Percentiles rank a stretch among this genome's conserved stretches.
phyloP scores from a whole-genome alignment of 2,113 vertebrate species.

The Colinus virginianus region DNA sequence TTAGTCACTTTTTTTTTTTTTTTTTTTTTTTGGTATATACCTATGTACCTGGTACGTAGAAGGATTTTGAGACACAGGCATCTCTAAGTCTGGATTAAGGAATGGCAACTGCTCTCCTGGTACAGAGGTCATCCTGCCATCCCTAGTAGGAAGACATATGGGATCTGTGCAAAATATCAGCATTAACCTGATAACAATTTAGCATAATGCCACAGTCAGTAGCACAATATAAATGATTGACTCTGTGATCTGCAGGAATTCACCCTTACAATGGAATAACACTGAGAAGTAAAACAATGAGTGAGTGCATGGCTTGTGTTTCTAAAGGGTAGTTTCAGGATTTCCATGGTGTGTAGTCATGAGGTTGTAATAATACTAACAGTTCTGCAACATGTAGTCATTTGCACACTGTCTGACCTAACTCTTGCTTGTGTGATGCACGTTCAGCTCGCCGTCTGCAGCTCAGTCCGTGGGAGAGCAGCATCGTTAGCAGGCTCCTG shows the following conservation, averaged over 20 bases:
- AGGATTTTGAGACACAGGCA: neutral
- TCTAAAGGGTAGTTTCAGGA: neutral
- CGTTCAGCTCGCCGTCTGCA: slow-evolving; percentile 89
- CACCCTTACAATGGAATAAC: neutral
- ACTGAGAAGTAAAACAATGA: neutral
- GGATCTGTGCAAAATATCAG: neutral
- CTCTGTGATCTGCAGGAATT: neutral
- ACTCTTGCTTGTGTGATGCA: slow-evolving; percentile 79
- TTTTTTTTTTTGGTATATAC: neutral
- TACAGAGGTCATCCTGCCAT: neutral
- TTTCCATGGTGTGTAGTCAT: neutral
- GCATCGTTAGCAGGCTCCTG: slow-evolving; percentile 92
- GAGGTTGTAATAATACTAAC: neutral
- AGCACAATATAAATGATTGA: neutral
- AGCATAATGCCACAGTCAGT: neutral
- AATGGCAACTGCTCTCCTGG: neutral
- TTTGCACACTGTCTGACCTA: slow-evolving; percentile 56
- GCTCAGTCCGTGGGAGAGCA: slow-evolving; percentile 94
- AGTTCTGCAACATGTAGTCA: neutral
- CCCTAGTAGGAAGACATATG: neutral
- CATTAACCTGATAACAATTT: neutral
- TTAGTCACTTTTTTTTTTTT: neutral
- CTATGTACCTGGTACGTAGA: neutral
- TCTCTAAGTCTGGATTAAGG: neutral
- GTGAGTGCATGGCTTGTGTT: neutral